Conservation (phyloP, 2,888 invertebrate genomes). For the Deroplatys truncata region DNA sequence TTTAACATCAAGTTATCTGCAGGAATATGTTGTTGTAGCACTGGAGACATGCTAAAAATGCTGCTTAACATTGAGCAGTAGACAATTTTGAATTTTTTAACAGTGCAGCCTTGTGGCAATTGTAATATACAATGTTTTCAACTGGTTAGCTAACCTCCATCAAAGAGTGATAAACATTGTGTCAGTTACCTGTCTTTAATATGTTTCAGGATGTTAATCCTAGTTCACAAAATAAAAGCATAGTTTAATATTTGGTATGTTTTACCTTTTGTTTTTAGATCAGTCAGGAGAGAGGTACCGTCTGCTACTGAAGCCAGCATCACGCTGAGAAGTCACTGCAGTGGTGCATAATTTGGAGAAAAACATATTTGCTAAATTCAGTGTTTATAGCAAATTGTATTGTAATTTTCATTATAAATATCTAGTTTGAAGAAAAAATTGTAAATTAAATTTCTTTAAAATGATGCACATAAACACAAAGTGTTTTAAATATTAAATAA, state of each 20-base stretch:
- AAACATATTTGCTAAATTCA: not conserved
- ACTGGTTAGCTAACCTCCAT: no score
- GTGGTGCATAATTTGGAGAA: not conserved
- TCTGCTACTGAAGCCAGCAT: constrained; percentile 21
- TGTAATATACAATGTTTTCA: no score
- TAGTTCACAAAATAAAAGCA: not conserved
- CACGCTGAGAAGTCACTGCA: not conserved
- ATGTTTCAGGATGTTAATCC: not conserved
- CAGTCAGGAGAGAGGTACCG: constrained; percentile 21
- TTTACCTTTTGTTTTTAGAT: constrained; percentile 4
- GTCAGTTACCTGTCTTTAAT: no score
- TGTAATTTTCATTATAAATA: not conserved
- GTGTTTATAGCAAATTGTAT: not conserved
- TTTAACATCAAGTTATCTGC: no score
- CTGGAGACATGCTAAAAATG: no score
- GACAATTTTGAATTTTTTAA: no score
- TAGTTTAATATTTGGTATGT: not conserved
- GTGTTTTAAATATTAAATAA: not conserved
- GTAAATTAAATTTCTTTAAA: not conserved
- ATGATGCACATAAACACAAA: not conserved
- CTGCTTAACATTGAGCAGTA: no score
- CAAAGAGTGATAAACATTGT: no score
- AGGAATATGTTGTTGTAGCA: no score
- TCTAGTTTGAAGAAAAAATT: not conserved
- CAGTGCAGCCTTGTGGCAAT: no score